Evolutionary conservation across 1,140 invertebrate genomes (phyloP), one percentile per base, ranked within the genome.

Genomic region (Nephotettix cincticeps): DNA sequence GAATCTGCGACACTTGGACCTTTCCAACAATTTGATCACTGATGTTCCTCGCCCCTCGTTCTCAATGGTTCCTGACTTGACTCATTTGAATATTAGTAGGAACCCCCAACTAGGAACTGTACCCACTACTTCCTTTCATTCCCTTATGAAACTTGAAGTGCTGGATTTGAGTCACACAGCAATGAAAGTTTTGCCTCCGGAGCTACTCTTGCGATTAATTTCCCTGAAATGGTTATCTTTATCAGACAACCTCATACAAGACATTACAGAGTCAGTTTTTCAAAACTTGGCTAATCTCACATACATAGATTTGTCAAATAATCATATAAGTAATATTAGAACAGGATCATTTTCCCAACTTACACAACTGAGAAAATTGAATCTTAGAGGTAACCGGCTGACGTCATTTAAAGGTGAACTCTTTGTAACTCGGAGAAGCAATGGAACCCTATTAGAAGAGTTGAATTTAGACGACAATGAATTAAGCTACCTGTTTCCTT

Each of bases 361-460:
- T 4, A 90, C 90, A 82, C 89, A 89, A 69, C 82, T 94, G 40
- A 84, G 86, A 74, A 81, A 84, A 69, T 80, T 94, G 45, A 87
- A 87, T 74, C 76, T 94, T 9, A 87, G 85, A 70, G 86, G 86
- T 13, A 93, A 93, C 79, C 85, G 89, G 78, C 76, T 93, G 69
- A 89, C 84, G 47, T 88, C 89, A 0, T 93, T 93, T 75, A 92
- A 91, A 82, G 91, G 90, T 1, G 91, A 93, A 78, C 90, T 90
- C 75, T 92, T 92, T 77, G 88, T 88, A 63, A 89, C 88, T 1
- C 86, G 85, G 28, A 85, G 86, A 25, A 75, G 73, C 51, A 77
- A 77, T 54, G 73, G 75, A 27, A 91, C 91, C 0, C 86, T 86
- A 73, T 81, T 94, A 29, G 88, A 92, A 82, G 83, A 87, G 65